A percentile compares a stretch with the other conserved stretches of the same genome.
These are phyloP conservation scores for Anguilla pacifica DNA, from an alignment of 2,797 vertebrate genomes.

Conservation along the genomic window DNA sequence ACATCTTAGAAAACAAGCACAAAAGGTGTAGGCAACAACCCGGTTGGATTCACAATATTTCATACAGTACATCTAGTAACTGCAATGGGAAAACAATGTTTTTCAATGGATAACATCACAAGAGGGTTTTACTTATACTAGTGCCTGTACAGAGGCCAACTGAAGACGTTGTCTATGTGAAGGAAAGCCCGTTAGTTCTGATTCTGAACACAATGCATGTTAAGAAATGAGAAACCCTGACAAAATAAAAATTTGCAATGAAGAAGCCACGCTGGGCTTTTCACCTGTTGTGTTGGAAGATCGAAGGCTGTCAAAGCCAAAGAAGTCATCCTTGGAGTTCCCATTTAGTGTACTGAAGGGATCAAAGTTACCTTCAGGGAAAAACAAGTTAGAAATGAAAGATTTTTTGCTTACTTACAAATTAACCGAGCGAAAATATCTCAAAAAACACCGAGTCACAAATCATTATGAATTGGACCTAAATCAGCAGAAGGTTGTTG, in stretches of 20 bases:
- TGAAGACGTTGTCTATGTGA: background rate
- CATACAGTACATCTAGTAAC: background rate
- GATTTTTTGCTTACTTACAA: background rate
- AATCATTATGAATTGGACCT: background rate
- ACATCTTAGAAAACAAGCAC: background rate
- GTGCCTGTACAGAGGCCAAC: background rate
- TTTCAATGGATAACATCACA: background rate
- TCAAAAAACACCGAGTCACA: background rate
- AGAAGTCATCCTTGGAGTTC: conserved; percentile 94
- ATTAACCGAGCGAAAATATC: background rate
- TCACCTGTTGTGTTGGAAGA: conserved; percentile 77
- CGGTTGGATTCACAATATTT: background rate
- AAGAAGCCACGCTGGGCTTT: background rate
- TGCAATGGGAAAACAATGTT: background rate
- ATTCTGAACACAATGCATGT: background rate
- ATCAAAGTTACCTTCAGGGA: conserved; percentile 84
- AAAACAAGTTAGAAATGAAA: conserved; percentile 6
- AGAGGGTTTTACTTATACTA: background rate
- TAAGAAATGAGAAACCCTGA: background rate
- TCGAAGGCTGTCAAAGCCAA: conserved; percentile 96
- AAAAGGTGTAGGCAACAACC: background rate
- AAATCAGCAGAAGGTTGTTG: conserved; percentile 2
- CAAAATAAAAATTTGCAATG: background rate
- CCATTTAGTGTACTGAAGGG: conserved; percentile 95
- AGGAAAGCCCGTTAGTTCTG: background rate